Conservation (phyloP, 23 tunicate genomes). For the Phallusia fumigata region DNA sequence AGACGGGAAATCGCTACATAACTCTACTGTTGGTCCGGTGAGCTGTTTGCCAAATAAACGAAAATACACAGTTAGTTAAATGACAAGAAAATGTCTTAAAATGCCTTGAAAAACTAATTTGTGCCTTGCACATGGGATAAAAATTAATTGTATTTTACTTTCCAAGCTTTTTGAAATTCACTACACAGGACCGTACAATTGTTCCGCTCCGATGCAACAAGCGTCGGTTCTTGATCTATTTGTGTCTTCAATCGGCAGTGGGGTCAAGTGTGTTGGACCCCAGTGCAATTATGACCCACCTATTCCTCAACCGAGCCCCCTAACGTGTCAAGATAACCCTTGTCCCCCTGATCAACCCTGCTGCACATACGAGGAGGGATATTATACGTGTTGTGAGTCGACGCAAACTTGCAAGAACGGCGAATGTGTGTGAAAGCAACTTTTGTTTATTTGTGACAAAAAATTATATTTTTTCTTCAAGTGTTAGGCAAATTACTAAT, state of each 20-base stretch:
- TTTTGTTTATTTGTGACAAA: too few relatives aligned
- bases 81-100: too few relatives aligned
- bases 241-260: constrained; percentile 40
- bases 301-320: constrained; percentile 63
- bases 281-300: constrained; percentile 75
- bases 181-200: constrained; percentile 68
- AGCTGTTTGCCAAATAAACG: neutral
- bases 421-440: constrained; percentile 39
- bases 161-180: constrained; percentile 61
- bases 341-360: constrained; percentile 89
- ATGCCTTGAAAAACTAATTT: neutral
- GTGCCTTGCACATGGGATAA: too few relatives aligned
- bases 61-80: neutral
- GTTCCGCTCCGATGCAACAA: constrained; percentile 76
- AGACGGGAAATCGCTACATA: constrained; percentile 61
- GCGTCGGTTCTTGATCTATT: constrained; percentile 71
- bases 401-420: constrained; percentile 75
- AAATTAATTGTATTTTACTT: neutral
- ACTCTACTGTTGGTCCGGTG: constrained; percentile 79
- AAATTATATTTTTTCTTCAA: too few relatives aligned
- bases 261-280: constrained; percentile 39
- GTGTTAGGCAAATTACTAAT: too few relatives aligned
- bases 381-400: constrained; percentile 87
- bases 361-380: constrained; percentile 54
- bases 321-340: constrained; percentile 80